Conservation (phyloP, 2,113 vertebrate species). For the Kryptolebias marmoratus region DNA sequence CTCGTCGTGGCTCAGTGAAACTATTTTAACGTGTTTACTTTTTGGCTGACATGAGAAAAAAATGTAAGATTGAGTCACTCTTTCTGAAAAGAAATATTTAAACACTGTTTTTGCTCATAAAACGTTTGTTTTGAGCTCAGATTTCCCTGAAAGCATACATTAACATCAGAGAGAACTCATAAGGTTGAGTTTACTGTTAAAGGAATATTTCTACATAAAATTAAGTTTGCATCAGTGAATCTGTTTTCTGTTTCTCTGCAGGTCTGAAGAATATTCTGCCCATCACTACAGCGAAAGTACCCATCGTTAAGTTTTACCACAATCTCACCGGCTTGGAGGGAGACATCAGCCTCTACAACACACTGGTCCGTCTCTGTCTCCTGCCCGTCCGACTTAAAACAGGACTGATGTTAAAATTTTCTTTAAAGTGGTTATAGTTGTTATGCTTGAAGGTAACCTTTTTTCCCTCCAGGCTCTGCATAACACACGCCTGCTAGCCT, state of each 20-base stretch:
- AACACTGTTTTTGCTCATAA: too few relatives aligned
- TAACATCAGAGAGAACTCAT: not conserved
- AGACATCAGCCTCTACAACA: slow-evolving; percentile 97
- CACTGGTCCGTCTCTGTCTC: slow-evolving; percentile 80
- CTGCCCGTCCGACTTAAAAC: too few relatives aligned
- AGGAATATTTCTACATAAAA: not conserved
- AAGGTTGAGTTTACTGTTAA: not conserved
- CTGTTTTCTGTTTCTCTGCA: slow-evolving; percentile 40
- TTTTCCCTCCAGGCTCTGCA: slow-evolving; percentile 85
- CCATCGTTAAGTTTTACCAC: slow-evolving; percentile 95
- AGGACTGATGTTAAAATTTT: not conserved
- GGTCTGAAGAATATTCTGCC: slow-evolving; percentile 92
- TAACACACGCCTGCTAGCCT: slow-evolving; percentile 90
- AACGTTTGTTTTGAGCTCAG: not conserved
- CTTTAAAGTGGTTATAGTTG: not conserved
- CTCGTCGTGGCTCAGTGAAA: too few relatives aligned
- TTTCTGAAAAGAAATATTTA: too few relatives aligned
- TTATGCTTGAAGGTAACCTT: not conserved
- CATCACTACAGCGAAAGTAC: slow-evolving; percentile 96
- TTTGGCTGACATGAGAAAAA: too few relatives aligned
- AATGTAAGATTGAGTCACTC: too few relatives aligned
- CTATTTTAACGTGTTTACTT: too few relatives aligned
- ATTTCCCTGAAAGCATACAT: too few relatives aligned
- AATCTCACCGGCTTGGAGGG: slow-evolving; percentile 91
- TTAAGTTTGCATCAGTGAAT: not conserved